phyloP scores from a whole-genome alignment of 2,113 vertebrate species.

The Polypterus bichir region DNA sequence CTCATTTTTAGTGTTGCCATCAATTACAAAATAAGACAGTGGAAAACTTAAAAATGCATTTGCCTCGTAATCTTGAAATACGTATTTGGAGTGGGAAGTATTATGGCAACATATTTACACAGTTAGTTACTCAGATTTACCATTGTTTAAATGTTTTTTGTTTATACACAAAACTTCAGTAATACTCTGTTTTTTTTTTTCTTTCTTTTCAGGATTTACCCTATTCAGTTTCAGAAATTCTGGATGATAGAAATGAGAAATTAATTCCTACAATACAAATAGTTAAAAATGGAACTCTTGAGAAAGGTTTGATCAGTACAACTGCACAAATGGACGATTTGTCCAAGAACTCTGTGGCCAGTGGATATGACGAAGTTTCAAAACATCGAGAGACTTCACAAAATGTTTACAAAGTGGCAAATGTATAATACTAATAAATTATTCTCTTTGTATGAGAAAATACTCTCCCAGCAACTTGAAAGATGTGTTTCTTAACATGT shows the following conservation, averaged over 20 bases:
- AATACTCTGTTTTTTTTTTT: background rate
- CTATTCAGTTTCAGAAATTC: conserved; percentile 61
- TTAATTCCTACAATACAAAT: conserved; percentile 36
- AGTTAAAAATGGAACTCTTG: conserved; percentile 43
- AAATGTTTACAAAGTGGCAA: conserved; percentile 43
- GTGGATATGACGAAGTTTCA: conserved; percentile 44
- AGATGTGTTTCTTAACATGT: conserved; percentile 44
- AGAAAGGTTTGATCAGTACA: conserved; percentile 17
- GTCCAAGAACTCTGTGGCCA: conserved; percentile 33
- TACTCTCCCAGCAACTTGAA: conserved; percentile 42
- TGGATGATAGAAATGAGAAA: conserved; percentile 53
- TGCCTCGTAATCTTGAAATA: too few relatives aligned
- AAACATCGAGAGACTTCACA: conserved; percentile 30
- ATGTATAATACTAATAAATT: conserved; percentile 34
- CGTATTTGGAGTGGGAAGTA: too few relatives aligned
- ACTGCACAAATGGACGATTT: conserved; percentile 28
- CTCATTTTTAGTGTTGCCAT: too few relatives aligned
- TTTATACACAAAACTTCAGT: background rate
- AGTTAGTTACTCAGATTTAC: too few relatives aligned
- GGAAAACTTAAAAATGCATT: too few relatives aligned
- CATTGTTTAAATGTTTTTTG: background rate
- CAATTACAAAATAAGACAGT: too few relatives aligned
- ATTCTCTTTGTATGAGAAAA: conserved; percentile 34
- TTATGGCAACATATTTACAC: too few relatives aligned
- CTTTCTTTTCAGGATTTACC: conserved; percentile 61